Evolutionary conservation across 2,888 invertebrate species (phyloP), one percentile per base, ranked within the genome.

Genomic region (Poecilus cupreus): DNA sequence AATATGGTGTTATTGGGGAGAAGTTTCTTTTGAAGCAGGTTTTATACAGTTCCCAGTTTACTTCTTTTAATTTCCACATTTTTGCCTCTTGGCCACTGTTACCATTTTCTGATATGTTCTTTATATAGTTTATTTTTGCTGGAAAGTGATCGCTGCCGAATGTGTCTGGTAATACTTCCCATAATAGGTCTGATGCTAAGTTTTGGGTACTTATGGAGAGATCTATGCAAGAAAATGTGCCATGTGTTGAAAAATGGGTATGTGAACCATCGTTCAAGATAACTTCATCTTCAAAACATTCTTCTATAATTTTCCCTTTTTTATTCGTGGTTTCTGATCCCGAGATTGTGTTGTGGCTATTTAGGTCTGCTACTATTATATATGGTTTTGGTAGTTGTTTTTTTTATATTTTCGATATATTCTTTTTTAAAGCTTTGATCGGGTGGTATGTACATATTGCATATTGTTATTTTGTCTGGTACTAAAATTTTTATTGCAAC

Each of bases 71-170:
- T 22, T 80, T 83, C 83, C 84, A 84, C 72, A 78, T 82, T 75
- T 80, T 82, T 0, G 80, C 60, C 3, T 39, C 10, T 5, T 39
- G 39, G n/a, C 10, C 10, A 2, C 2, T 5, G 10, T 3, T 8
- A 11, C 10, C 11, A n/a, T 3, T 39, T 39, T 5, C 5, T 39
- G 39, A 2, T 39, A 39, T 39, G 10, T 84, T 82, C 2, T 39
- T 39, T 3, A 39, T 39, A n/a, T 39, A n/a, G 10, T 39, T 8
- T 39, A 39, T 39, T 39, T 18, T 77, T 20, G 6, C 82, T 0
- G 84, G 84, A 24, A 82, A 84, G 16, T 84, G 84, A 32, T 85
- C 84, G 10, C 82, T 84, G n/a, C 82, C 80, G 24, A 83, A 81
- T 10, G 74, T n/a, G 0, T 84, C 75, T 0, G 60, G 22, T 0